Base-by-base conservation (phyloP, 2,888 invertebrate genomes). In the Callinectes sapidus region DNA sequence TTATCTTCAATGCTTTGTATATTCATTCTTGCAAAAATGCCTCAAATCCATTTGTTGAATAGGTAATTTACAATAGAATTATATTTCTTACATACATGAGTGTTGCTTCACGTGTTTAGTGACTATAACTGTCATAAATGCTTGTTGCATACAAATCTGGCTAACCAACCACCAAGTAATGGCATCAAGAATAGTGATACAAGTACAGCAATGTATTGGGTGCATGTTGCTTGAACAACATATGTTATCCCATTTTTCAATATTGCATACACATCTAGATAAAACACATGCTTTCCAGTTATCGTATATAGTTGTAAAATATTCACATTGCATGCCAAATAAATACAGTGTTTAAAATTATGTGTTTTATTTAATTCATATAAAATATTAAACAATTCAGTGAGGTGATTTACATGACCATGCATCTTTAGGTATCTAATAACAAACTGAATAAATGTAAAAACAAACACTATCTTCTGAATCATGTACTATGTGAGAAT, bases 261-360 rank as follows among this genome's bases (percentile, higher is more conserved):
- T 48, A 28, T 71, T 8, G 28, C n/a, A 28, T n/a, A 71, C 71
- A 71, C 71, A 61, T 23, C 61, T 61, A 61, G 1, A 23, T 48
- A 8, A 23, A 61, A 35, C 8, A 35, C 81, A 81, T 81, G 81
- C 81, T 81, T 5, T 35, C n/a, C 81, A 81, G 16, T 32, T 16
- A 35, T 35, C 16, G 35, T 81, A 81, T 32, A 16, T n/a, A 16
- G 13, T 81, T 10, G 35, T 81, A 81, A 32, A 35, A 13, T 81
- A 35, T 81, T 13, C 81, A 81, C 81, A 81, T 16, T 81, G 35
- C 81, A 81, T 81, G 81, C 81, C 32, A 81, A 32, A 81, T n/a
- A 5, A 81, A 14, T 35, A 18, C 18, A n/a, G n/a, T 71, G n/a
- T 10, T 71, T 10, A n/a, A 28, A 13, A n/a, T 28, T 0, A 71